Base-by-base conservation (phyloP, 2,113 vertebrate genomes). In the Ophthalmolycus amberensis region DNA sequence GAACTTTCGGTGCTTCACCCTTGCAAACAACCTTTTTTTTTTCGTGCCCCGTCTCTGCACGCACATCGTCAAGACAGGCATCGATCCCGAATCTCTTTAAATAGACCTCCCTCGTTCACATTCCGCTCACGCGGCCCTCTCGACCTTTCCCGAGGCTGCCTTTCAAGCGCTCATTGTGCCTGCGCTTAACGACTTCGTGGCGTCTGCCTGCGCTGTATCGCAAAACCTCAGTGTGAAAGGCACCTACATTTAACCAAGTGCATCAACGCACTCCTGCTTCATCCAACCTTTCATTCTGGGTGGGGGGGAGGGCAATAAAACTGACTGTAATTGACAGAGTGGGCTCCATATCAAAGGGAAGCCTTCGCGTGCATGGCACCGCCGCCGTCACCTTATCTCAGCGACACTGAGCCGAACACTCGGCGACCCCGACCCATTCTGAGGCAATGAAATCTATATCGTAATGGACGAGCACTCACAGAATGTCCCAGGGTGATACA, bases 381-480 rank as follows among this genome's bases (percentile, higher is more conserved):
- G 48, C 44, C 18, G 2, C 64, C 64, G 37, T 37, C 63, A 16
- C 60, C 58, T 81, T 86, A 87, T 87, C 87, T 83, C 18, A 10
- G 71, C 60, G 40, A 29, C 77, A 29, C 63, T 56, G 70, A 63
- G 11, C 50, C 58, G 78, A 63, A 16, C 63, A 60, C 50, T 22
- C 44, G 18, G 37, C 68, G 67, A 50, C 64, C 50, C 67, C 37
- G 10, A 27, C 37, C 64, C 72, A 70, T 73, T 90, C 77, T 3
- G 11, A 77, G 67, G 88, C 71, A 85, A 88, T 93, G 89, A 92
- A 89, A 88, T 78, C 85, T 68, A 67, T 80, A 91, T 88, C 87
- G 84, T 89, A 89, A 94, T 91, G 81, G 86, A 88, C 25, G 62
- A 42, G 59, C 80, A 75, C 66, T 77, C 81, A 80, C 42, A 78